Evolutionary conservation across 2,113 vertebrate genomes (phyloP).

Genomic region (Thymallus thymallus): DNA sequence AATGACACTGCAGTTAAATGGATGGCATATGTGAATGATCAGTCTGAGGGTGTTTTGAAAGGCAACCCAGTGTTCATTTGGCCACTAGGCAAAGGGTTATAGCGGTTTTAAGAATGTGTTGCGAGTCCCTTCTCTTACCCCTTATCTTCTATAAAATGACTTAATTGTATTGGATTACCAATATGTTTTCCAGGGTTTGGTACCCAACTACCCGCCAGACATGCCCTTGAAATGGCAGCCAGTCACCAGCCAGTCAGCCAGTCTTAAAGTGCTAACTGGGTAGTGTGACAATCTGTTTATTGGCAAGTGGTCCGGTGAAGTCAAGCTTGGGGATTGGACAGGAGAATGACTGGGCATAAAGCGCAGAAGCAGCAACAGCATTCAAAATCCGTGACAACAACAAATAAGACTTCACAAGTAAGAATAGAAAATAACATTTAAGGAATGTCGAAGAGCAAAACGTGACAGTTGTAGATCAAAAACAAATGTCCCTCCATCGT

Average conservation of each 20-base stretch:
- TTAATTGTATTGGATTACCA: not conserved
- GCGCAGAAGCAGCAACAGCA: constrained; percentile 15
- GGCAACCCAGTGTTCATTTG: constrained; percentile 49
- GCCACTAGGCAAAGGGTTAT: constrained; percentile 50
- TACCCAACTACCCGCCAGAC: not conserved
- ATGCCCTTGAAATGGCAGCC: not conserved
- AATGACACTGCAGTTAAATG: not conserved
- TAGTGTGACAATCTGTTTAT: constrained; percentile 15
- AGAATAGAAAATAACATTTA: constrained; percentile 4
- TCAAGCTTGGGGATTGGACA: constrained; percentile 21
- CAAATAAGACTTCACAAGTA: constrained; percentile 11
- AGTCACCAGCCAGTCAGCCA: not conserved
- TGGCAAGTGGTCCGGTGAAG: constrained; percentile 1
- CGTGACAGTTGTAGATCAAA: not conserved
- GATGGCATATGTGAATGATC: not conserved
- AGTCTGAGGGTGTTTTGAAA: constrained; percentile 18
- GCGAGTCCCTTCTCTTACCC: not conserved
- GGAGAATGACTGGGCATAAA: constrained; percentile 10
- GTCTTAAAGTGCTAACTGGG: constrained; percentile 5
- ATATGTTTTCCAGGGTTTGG: not conserved
- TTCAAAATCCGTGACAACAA: constrained; percentile 13
- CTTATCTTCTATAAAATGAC: not conserved
- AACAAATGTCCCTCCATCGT: constrained; percentile 20
- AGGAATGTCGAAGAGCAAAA: constrained; percentile 18
- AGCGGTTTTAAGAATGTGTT: constrained; percentile 49